Evolutionary conservation across 2,888 invertebrate species (phyloP), one percentile per base, ranked within the genome.

Genomic region (Nasonia oneida): DNA sequence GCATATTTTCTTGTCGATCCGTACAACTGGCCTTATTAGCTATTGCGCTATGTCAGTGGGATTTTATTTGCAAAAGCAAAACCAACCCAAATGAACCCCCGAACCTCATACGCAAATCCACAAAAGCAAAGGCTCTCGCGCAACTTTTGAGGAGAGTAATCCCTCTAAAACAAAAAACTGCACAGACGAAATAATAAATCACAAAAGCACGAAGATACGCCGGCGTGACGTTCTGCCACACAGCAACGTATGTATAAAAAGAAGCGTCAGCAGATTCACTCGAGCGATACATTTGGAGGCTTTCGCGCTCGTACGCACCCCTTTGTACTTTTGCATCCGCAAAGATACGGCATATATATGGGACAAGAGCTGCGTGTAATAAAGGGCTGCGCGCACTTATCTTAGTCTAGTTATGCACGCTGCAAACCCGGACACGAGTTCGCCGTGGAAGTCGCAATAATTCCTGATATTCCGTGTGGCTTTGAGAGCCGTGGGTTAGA

Each of bases 201-300:
- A 67, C 29, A n/a, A 67, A 67, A 64, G 64, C 29, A 29, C 29
- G n/a, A 61, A 61, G 61, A n/a, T 64, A 64, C 3, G 29, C 6
- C 23, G 29, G 14, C 18, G 12, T 29, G 12, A 64, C n/a, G 23
- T 64, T 64, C n/a, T 23, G 23, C n/a, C 5, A 15, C 57, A n/a
- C 3, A 23, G 15, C 23, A 29, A 74, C 42, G 10, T 42, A 42
- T 42, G 10, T 42, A 74, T 50, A 47, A 74, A 74, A 74, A 33
- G 37, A 70, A 37, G 37, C 70, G 23, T 39, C 78, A 67, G 64
- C 23, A 50, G 33, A 64, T 64, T 61, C 82, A 81, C 75, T 57
- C 57, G 64, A 78, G 33, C 50, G 50, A 74, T 76, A 37, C 64
- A 70, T 84, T 84, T 23, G 23, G 23, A 23, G 23, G 23, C 23